phyloP scores from a whole-genome alignment of 1,140 invertebrate genomes.

The Drosophila malerkotliana region DNA sequence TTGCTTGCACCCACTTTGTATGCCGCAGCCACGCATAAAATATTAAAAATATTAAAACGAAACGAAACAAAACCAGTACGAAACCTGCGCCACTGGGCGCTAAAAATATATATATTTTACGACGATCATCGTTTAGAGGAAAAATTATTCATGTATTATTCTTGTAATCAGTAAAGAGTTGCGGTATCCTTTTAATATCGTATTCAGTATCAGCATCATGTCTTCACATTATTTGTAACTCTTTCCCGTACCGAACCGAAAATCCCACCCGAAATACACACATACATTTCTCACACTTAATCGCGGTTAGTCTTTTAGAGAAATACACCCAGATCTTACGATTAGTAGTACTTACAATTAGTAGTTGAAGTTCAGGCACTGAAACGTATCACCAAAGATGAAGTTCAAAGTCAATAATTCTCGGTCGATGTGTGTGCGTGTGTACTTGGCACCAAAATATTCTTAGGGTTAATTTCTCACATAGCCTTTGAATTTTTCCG shows the following conservation, averaged over 20 bases:
- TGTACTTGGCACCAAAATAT: conserved; percentile 49
- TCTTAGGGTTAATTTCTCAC: conserved; percentile 23
- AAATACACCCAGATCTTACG: conserved; percentile 15
- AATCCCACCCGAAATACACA: conserved; percentile 25
- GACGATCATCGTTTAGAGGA: conserved; percentile 48
- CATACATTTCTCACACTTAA: conserved; percentile 16
- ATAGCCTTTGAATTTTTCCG: conserved; percentile 21
- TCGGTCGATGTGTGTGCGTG: conserved; percentile 53
- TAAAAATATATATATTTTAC: conserved; percentile 27
- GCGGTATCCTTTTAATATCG: conserved; percentile 37
- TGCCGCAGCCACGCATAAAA: conserved; percentile 84
- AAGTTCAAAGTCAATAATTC: conserved; percentile 27
- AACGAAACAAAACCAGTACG: conserved; percentile 43
- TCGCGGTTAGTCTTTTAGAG: conserved; percentile 37
- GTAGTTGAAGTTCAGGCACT: conserved; percentile 41
- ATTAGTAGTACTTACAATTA: conserved; percentile 6
- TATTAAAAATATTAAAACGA: conserved; percentile 26
- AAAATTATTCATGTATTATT: conserved; percentile 45
- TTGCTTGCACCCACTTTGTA: conserved; percentile 84
- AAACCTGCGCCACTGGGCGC: conserved; percentile 41
- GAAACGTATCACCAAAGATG: conserved; percentile 26
- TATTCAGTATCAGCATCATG: conserved; percentile 73
- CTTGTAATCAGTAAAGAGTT: conserved; percentile 46
- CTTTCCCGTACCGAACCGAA: conserved; percentile 37
- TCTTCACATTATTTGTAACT: conserved; percentile 60